Base-by-base conservation (phyloP, 2,888 invertebrate species). In the Acrobasis suavella region DNA sequence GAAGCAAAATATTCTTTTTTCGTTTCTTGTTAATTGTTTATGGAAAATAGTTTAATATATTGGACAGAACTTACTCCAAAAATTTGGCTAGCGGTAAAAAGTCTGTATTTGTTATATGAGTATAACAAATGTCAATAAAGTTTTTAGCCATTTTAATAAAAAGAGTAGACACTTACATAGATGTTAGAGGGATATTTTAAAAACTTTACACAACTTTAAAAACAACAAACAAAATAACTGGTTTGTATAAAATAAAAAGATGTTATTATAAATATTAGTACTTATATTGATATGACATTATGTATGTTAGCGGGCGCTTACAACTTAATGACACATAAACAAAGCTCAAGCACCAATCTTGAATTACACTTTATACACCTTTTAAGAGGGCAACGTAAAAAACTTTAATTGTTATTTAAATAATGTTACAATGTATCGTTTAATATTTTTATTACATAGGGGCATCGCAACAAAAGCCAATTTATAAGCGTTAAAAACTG, bases 401-500 rank as follows among this genome's bases (percentile, higher is more conserved):
- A 17, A 14, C 3, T 32, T 46, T 39, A 56, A 50, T 15, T 42
- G 9, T 61, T 32, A 46, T 61, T 61, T 32, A 46, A 54, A 61
- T 61, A 46, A 42, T 16, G n/a, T 54, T 42, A 61, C 61, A 54
- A 54, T 46, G 54, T 32, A 22, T 42, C 50, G 37, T 50, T 46
- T 46, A 39, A 46, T 17, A 42, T 54, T 42, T 83, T 81, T 78
- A 81, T 65, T 76, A 67, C 76, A 90, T 89, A 81, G 76, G 89
- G 91, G 90, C 82, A 84, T 83, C 72, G 77, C 81, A 82, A 83
- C 86, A 80, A 82, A 78, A 72, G 71, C 75, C 74, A 67, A 75
- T 78, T 76, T 77, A 71, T 71, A 74, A 73, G 72, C 76, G 74
- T 80, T 80, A 72, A 75, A 79, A 76, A 70, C 72, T 67, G 62